Conservation (phyloP, 1,140 invertebrate species). For the Calosoma granatense region DNA sequence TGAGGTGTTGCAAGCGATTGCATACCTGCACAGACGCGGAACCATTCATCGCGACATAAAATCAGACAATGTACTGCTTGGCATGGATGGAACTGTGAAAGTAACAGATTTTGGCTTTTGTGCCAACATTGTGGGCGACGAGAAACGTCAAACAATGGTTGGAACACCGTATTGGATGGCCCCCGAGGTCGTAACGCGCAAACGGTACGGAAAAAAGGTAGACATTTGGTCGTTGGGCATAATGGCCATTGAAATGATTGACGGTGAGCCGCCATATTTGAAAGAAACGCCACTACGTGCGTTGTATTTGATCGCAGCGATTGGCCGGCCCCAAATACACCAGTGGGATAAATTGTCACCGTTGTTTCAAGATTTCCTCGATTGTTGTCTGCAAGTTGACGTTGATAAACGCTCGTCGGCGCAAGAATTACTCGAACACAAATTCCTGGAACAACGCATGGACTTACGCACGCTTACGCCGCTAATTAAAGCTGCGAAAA, state of each 20-base stretch:
- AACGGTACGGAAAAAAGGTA: constrained; percentile 82
- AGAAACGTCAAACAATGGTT: constrained; percentile 95
- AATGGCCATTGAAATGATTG: constrained; percentile 98
- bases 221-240: constrained; percentile 96
- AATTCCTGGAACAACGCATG: constrained; percentile 78
- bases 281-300: constrained; percentile 91
- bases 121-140: constrained; percentile 80
- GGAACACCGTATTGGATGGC: constrained; percentile 86
- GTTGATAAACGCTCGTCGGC: constrained; percentile 79
- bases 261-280: constrained; percentile 92
- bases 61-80: constrained; percentile 91
- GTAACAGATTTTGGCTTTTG: constrained; percentile 98
- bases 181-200: constrained; percentile 79
- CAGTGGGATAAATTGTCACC: constrained; percentile 71
- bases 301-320: constrained; percentile 90
- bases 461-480: constrained; percentile 77
- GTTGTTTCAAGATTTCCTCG: constrained; percentile 72
- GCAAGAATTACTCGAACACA: constrained; percentile 75
- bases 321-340: constrained; percentile 85
- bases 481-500: constrained; percentile 82
- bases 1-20: constrained; percentile 86
- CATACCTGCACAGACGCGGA: constrained; percentile 84
- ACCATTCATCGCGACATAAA: constrained; percentile 92
- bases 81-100: constrained; percentile 94
- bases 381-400: constrained; percentile 86